phyloP scores from a whole-genome alignment of 2,888 invertebrate genomes.

The Drosophila multiciliata region DNA sequence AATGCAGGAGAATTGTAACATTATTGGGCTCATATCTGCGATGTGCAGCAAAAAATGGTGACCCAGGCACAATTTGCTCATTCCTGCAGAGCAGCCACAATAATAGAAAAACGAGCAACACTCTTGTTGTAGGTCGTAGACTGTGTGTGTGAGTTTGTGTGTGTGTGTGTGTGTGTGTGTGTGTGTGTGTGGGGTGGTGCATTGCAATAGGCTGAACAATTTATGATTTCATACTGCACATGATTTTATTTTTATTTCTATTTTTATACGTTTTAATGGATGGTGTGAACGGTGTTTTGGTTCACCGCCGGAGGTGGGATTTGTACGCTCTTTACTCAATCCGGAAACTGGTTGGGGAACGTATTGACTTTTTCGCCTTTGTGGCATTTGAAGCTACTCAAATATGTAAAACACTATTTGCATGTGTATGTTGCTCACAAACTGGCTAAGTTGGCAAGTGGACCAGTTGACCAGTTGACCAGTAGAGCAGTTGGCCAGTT shows the following conservation, averaged over 20 bases:
- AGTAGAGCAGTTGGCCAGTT: not conserved
- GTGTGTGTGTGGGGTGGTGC: not conserved
- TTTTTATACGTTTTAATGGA: not conserved
- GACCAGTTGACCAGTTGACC: not conserved
- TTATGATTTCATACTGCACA: conserved; percentile 63
- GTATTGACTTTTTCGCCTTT: conserved; percentile 40
- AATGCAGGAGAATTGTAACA: not conserved
- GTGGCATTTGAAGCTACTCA: conserved; percentile 55
- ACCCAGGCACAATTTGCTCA: conserved; percentile 3
- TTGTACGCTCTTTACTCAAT: not conserved
- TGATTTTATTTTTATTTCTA: conserved; percentile 26
- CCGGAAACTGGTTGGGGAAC: conserved; percentile 13
- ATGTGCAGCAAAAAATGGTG: conserved; percentile 21
- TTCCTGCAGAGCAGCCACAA: conserved; percentile 41
- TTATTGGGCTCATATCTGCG: conserved; percentile 6
- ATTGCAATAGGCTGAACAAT: conserved; percentile 29
- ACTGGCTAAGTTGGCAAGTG: conserved; percentile 3
- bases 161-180: not conserved
- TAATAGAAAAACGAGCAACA: conserved; percentile 38
- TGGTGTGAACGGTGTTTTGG: conserved; percentile 32
- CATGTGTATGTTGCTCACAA: not conserved
- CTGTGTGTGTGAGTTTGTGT: not conserved
- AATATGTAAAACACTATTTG: conserved; percentile 59
- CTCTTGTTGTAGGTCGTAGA: conserved; percentile 57
- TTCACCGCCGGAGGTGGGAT: conserved; percentile 17